Conservation (phyloP, 2,113 vertebrate genomes). For the Rhagologus leucostigma region DNA sequence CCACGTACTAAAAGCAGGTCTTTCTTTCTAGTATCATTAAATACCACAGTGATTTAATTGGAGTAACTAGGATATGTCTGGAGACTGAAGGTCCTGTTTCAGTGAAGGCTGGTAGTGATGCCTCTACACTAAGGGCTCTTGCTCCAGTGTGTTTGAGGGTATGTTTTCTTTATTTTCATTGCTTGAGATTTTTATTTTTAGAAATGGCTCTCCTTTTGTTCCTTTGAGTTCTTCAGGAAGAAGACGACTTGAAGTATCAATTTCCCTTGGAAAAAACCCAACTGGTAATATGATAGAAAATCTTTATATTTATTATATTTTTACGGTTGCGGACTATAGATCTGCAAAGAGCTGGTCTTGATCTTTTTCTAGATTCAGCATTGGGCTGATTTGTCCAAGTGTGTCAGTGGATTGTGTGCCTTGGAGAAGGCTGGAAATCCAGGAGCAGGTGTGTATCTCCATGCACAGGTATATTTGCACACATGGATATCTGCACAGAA, state of each 20-base stretch:
- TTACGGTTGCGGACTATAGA: not conserved
- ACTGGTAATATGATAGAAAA: not conserved
- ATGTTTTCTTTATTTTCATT: not conserved
- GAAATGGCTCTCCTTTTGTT: not conserved
- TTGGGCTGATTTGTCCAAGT: not conserved
- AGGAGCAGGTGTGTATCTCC: not conserved
- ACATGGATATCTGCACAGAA: not conserved
- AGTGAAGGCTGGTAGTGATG: not conserved
- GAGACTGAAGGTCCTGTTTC: not conserved
- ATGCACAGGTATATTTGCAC: not conserved
- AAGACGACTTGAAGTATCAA: not conserved
- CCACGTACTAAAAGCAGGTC: not conserved
- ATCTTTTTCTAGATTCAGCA: slow-evolving; percentile 1
- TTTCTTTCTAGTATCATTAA: not conserved
- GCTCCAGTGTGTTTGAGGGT: not conserved
- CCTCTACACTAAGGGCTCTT: not conserved
- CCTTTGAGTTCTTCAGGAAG: not conserved
- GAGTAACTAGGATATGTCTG: not conserved
- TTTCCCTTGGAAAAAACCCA: not conserved
- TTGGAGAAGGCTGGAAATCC: not conserved
- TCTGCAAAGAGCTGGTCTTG: not conserved
- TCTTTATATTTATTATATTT: not conserved
- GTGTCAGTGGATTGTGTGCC: not conserved
- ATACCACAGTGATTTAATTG: not conserved
- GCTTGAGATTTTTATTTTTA: not conserved